Evolutionary conservation across 2,113 vertebrate genomes (phyloP).

Genomic region (Mormyrus lacerda): DNA sequence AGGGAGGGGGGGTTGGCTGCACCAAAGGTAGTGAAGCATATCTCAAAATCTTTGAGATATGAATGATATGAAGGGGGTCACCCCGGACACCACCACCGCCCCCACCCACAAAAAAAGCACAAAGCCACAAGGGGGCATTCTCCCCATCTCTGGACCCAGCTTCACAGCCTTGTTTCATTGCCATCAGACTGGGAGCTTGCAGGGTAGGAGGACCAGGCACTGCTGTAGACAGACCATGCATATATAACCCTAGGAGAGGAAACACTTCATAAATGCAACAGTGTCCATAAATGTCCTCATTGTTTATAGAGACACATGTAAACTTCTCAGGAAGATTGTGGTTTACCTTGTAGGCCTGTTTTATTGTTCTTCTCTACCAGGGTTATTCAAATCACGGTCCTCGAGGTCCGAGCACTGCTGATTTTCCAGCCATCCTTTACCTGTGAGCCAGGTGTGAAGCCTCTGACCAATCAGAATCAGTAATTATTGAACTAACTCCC

Average conservation of each 20-base stretch:
- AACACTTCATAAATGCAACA: background rate
- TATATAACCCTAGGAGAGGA: background rate
- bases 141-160: background rate
- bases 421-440: no score
- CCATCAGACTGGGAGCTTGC: background rate
- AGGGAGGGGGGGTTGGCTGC: no score
- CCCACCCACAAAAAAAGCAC: background rate
- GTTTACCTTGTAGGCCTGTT: background rate
- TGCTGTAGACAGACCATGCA: background rate
- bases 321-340: background rate
- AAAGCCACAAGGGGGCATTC: background rate
- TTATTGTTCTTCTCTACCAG: background rate
- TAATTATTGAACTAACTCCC: no score
- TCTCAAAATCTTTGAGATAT: background rate
- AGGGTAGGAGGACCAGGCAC: no score
- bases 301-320: background rate
- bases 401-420: no score
- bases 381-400: no score
- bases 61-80: background rate
- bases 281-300: background rate
- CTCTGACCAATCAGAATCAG: no score
- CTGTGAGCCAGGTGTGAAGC: no score
- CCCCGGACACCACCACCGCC: background rate
- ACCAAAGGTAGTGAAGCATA: background rate
- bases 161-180: background rate